phyloP scores from a whole-genome alignment of 2,888 invertebrate species.

The Gastracanthus pulcherrimus region DNA sequence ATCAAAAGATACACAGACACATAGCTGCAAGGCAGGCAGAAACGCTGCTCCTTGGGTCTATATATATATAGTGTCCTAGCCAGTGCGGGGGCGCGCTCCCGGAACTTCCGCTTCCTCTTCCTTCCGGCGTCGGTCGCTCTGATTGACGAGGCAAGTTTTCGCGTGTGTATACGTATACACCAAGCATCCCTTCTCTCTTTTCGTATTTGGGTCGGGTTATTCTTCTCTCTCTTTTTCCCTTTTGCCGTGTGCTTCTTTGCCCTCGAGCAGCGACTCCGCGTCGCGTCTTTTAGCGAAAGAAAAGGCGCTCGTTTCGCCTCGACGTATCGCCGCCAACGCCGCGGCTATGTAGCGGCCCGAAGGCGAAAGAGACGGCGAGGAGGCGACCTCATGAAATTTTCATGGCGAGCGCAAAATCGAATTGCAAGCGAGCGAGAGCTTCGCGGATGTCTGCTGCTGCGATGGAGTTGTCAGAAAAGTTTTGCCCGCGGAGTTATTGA shows the following conservation, averaged over 20 bases:
- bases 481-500: slow-evolving; percentile 17
- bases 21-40: slow-evolving; percentile 41
- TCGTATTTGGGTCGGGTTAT: slow-evolving; percentile 75
- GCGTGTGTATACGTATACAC: slow-evolving; percentile 49
- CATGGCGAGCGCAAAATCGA: slow-evolving; percentile 64
- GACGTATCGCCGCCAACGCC: too few species aligned
- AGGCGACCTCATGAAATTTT: slow-evolving; percentile 72
- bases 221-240: slow-evolving; percentile 42
- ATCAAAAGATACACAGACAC: slow-evolving; percentile 35
- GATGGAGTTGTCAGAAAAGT: slow-evolving; percentile 54
- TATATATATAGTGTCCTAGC: too few species aligned
- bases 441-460: slow-evolving; percentile 33
- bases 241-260: slow-evolving; percentile 53
- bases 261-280: slow-evolving; percentile 41
- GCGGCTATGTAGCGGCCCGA: too few species aligned
- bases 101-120: slow-evolving; percentile 74
- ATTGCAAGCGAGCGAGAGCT: slow-evolving; percentile 35
- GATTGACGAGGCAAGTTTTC: slow-evolving; percentile 77
- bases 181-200: slow-evolving; percentile 56
- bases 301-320: slow-evolving; percentile 41
- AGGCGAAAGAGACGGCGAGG: slow-evolving; percentile 61
- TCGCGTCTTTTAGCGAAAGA: slow-evolving; percentile 37
- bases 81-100: slow-evolving; percentile 62
- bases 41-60: too few species aligned
- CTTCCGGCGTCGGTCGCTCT: slow-evolving; percentile 71